Evolutionary conservation across 1,140 invertebrate species (phyloP).

Genomic region (Drosophila busckii): DNA sequence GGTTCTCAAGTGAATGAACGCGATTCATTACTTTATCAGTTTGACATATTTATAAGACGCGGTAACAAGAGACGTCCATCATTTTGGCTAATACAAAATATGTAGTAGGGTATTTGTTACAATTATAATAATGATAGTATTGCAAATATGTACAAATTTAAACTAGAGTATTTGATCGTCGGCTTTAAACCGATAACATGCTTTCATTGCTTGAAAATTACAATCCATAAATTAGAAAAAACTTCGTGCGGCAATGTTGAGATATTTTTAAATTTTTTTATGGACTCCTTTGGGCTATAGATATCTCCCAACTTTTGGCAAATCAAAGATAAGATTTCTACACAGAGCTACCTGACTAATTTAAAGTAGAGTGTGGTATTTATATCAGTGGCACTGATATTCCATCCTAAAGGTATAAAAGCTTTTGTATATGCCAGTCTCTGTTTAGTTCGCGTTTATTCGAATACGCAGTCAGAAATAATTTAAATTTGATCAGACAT

Average conservation of each 20-base stretch:
- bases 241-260: slow-evolving; percentile 4
- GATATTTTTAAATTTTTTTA: neutral
- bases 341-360: slow-evolving; percentile 16
- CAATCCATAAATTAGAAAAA: too few relatives aligned
- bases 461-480: slow-evolving; percentile 1
- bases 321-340: slow-evolving; percentile 29
- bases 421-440: slow-evolving; percentile 10
- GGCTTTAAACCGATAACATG: too few relatives aligned
- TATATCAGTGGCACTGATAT: slow-evolving; percentile 27
- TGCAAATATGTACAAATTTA: too few relatives aligned
- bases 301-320: slow-evolving; percentile 6
- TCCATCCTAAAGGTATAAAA: slow-evolving; percentile 31
- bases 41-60: slow-evolving; percentile 4
- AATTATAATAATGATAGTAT: neutral
- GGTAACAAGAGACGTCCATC: too few relatives aligned
- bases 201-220: too few relatives aligned
- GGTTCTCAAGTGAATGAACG: too few relatives aligned
- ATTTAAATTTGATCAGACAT: slow-evolving; percentile 21
- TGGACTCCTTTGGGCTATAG: neutral
- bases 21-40: slow-evolving; percentile 9
- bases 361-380: slow-evolving; percentile 19
- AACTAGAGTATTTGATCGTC: too few relatives aligned
- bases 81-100: neutral
- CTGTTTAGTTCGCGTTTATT: slow-evolving; percentile 25
- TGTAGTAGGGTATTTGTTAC: neutral